These are phyloP conservation scores for Buathra laborator DNA, from an alignment of 2,888 invertebrate species.

Conservation along the genomic window DNA sequence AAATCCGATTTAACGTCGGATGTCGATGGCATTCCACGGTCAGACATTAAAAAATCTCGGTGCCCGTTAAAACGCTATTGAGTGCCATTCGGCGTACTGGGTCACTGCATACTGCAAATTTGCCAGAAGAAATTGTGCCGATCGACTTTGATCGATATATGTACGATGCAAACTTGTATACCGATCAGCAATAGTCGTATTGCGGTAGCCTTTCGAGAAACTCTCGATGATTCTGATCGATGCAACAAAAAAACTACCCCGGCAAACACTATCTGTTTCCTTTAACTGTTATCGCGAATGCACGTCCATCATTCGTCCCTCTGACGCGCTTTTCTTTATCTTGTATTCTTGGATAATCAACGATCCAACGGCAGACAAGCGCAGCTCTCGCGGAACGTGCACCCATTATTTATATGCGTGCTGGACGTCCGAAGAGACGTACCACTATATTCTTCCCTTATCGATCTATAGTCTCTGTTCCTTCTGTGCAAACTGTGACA, in stretches of 20 bases:
- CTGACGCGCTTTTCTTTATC: neutral
- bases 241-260: neutral
- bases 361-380: constrained; percentile 30
- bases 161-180: neutral
- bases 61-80: neutral
- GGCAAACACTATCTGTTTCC: neutral
- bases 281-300: neutral
- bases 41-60: constrained; percentile 6
- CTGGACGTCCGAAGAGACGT: constrained; percentile 48
- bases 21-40: neutral
- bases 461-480: constrained; percentile 52
- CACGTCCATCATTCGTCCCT: neutral
- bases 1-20: constrained; percentile 2
- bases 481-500: neutral
- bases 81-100: neutral
- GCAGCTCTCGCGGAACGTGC: constrained; percentile 6
- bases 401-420: constrained; percentile 51
- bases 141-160: neutral
- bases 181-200: neutral
- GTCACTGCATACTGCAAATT: neutral
- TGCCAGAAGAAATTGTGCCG: neutral
- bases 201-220: neutral
- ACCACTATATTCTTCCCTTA: constrained; percentile 47
- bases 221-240: neutral
- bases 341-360: constrained; percentile 6